Evolutionary conservation across 2,113 vertebrate genomes (phyloP), one percentile per base, ranked within the genome.

Genomic region (Thunnus maccoyii): DNA sequence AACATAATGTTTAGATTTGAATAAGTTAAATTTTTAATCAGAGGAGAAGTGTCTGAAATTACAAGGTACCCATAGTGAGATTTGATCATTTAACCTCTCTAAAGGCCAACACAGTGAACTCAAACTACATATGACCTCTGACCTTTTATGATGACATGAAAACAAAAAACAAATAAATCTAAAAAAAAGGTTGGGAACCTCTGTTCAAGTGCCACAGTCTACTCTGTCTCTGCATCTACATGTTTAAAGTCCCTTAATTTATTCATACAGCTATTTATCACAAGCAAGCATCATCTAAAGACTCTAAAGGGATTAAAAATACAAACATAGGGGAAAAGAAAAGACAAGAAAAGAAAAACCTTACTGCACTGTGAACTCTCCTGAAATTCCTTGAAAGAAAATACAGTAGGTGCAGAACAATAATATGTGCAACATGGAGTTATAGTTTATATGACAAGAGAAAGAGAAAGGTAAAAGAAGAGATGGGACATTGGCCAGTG

Each of bases 231-330:
- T 66, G 17, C 8, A 32, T 41, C 17, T 44, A 16, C 9, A 17
- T 32, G 27, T 50, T 48, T 17, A 75, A 25, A 57, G 41, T 64
- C 4, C 32, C 32, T n/a, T 15, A 5, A 15, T 50, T 7, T 57
- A 30, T 72, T 66, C 60, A 55, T 10, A 62, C 55, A 50, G 32
- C 12, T 9, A 6, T 30, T 70, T 30, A 63, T 77, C 47, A 61
- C 14, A 36, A 22, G 22, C 5, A 27, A 18, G 47, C 41, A 41
- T 61, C 32, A 72, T 51, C 30, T 30, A 30, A 30, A 69, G 51
- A 48, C 20, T 56, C 22, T 10, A 77, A 7, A 15, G 8, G 58
- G 30, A 22, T 61, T 18, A 41, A 56, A 1, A 27, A 61, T n/a
- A 11, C 15, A 60, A 14, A 12, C 32, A 7, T 36, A 17, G 15